Conservation (phyloP, 2,888 invertebrate species). For the Apomyelois bistriatella region DNA sequence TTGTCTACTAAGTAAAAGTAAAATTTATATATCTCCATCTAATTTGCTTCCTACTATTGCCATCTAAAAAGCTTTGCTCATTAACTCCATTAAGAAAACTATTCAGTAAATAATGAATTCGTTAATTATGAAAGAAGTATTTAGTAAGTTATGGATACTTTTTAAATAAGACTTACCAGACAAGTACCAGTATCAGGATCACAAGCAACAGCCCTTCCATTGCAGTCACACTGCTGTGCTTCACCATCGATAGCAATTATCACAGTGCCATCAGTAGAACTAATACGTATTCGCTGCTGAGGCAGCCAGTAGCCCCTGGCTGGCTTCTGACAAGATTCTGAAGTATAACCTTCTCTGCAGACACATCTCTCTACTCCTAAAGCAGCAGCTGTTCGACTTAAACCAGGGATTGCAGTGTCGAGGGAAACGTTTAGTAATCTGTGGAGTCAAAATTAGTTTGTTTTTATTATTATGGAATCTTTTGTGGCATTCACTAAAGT, state of each 20-base stretch:
- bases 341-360: conserved; percentile 90
- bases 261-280: conserved; percentile 81
- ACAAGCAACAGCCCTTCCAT: conserved; percentile 87
- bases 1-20: no score
- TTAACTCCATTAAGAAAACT: no score
- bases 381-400: conserved; percentile 84
- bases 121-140: no score
- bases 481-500: no score
- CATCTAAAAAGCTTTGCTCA: no score
- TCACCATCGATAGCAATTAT: conserved; percentile 90
- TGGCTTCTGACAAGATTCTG: conserved; percentile 94
- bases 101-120: no score
- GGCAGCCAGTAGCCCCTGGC: conserved; percentile 90
- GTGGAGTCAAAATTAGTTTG: conserved; percentile 4
- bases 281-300: conserved; percentile 56
- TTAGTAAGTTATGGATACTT: no score
- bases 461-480: no score
- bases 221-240: conserved; percentile 90
- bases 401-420: conserved; percentile 88
- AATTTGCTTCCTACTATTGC: no score
- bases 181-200: conserved; percentile 92
- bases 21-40: no score
- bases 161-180: conserved; percentile 81
- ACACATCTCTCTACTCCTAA: conserved; percentile 92
- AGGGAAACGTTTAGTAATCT: conserved; percentile 87